Conservation (phyloP, 2,113 vertebrate species). For the Phocoena sinus region DNA sequence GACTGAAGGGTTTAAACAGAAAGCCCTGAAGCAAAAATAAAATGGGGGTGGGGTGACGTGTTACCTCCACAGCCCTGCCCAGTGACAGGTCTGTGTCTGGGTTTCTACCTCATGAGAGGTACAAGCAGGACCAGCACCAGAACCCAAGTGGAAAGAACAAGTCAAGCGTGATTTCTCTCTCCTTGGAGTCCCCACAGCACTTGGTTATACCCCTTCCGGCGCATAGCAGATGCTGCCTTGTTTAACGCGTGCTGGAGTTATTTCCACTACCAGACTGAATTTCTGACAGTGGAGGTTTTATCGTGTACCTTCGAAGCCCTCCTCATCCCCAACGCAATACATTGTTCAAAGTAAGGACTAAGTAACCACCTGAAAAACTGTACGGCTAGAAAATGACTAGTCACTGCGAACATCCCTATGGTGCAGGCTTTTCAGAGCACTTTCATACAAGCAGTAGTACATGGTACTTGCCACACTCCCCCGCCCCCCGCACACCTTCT, state of each 20-base stretch:
- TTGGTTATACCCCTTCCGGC: neutral
- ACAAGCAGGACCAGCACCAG: neutral
- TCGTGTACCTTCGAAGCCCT: neutral
- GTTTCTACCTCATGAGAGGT: neutral
- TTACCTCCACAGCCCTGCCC: neutral
- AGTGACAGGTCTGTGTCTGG: neutral
- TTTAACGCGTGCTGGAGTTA: neutral
- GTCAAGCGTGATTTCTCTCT: neutral
- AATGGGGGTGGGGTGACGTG: accelerated
- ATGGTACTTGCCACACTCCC: neutral
- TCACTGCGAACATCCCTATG: neutral
- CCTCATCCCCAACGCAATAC: neutral
- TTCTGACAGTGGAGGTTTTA: neutral
- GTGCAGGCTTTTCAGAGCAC: neutral
- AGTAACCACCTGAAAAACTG: neutral
- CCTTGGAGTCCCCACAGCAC: neutral
- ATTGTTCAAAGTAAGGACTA: neutral
- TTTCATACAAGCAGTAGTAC: neutral
- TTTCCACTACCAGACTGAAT: neutral
- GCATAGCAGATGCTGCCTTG: neutral
- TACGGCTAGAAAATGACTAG: neutral
- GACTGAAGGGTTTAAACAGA: neutral
- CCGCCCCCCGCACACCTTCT: neutral
- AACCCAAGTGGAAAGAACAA: neutral
- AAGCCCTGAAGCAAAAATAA: neutral